Conservation (phyloP, 2,113 vertebrate genomes). For the Prionailurus bengalensis region DNA sequence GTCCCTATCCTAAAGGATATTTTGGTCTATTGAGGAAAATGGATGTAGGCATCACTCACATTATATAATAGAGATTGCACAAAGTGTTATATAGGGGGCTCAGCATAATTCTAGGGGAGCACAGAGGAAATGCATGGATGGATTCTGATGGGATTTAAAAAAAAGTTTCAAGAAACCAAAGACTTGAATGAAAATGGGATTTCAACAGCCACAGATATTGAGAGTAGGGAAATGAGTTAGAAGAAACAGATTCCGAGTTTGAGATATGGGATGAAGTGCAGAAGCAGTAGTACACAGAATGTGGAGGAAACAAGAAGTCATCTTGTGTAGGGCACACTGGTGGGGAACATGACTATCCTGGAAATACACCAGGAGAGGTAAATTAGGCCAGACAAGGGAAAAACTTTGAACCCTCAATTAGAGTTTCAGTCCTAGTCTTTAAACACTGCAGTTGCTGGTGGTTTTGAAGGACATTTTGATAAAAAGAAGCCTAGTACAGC, state of each 20-base stretch:
- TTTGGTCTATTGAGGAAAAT: constrained; percentile 39
- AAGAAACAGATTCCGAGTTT: constrained; percentile 6
- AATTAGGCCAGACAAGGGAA: background rate
- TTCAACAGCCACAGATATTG: background rate
- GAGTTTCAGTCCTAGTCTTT: background rate
- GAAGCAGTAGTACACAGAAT: background rate
- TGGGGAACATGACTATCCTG: background rate
- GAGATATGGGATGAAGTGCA: background rate
- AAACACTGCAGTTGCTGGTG: background rate
- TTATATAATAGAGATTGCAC: background rate
- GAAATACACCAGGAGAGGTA: background rate
- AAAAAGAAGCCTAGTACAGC: background rate
- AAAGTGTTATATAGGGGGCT: background rate
- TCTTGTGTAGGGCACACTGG: background rate
- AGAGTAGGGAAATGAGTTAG: background rate
- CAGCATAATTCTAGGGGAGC: background rate
- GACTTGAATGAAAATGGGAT: background rate
- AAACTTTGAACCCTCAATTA: background rate
- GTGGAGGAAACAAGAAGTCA: background rate
- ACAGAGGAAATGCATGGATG: background rate
- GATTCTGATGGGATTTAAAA: background rate
- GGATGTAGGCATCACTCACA: background rate
- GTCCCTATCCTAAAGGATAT: constrained; percentile 29
- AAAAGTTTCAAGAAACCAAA: constrained; percentile 19
- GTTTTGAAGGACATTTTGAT: background rate